Percentiles rank a stretch among this genome's conserved stretches.
These are phyloP conservation scores for Pollicipes pollicipes DNA, from an alignment of 1,140 invertebrate species.

Conservation along the genomic window DNA sequence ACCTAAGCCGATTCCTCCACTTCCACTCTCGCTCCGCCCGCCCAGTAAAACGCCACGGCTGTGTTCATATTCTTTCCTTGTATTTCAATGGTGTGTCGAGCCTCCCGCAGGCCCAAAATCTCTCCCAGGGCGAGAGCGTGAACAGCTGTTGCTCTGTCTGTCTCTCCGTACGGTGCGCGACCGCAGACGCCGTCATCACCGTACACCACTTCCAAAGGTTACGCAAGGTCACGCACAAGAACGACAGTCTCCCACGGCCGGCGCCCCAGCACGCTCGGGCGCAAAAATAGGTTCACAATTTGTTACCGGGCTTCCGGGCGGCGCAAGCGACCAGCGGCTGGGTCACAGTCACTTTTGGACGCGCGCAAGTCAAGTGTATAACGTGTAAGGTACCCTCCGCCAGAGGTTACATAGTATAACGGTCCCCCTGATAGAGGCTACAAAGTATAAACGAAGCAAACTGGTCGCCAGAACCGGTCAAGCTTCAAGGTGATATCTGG, in stretches of 20 bases:
- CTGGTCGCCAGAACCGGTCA: not conserved
- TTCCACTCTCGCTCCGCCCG: too few species aligned
- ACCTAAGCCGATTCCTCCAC: too few species aligned
- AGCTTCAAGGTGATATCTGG: not conserved
- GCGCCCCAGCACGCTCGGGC: not conserved
- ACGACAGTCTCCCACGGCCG: not conserved
- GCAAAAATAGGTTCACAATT: constrained; percentile 2
- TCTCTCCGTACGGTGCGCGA: not conserved
- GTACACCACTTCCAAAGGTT: too few species aligned
- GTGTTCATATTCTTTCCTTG: constrained; percentile 2
- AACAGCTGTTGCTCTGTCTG: not conserved
- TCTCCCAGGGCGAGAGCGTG: not conserved
- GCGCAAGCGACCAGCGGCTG: too few species aligned
- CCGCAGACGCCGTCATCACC: not conserved
- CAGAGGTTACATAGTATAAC: not conserved
- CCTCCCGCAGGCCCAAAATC: not conserved
- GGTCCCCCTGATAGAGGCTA: not conserved
- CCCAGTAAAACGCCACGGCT: not conserved
- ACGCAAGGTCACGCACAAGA: not conserved
- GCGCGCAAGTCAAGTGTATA: not conserved
- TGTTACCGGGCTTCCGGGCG: not conserved
- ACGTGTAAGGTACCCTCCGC: not conserved
- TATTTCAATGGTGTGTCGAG: not conserved
- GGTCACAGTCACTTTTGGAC: not conserved
- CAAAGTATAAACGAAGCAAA: constrained; percentile 2